A percentile compares a stretch with the other conserved stretches of the same genome.
Evolutionary conservation across 2,113 vertebrate species (phyloP).

Genomic region (Lophotis ruficrista): DNA sequence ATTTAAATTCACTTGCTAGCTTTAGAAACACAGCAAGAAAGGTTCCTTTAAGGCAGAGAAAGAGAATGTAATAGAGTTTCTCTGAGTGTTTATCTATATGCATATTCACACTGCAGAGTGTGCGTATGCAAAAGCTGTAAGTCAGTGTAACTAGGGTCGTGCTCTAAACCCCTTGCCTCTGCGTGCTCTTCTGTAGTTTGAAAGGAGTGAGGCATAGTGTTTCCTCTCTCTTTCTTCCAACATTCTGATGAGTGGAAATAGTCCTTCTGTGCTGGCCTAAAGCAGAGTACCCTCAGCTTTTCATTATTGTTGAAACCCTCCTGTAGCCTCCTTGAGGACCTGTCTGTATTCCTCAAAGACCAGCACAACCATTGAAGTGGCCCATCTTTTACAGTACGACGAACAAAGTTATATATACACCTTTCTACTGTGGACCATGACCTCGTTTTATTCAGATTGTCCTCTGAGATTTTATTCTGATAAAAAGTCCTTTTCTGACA

Average conservation of each 20-base stretch:
- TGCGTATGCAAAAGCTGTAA: accelerated
- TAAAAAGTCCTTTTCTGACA: not conserved
- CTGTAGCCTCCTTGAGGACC: not conserved
- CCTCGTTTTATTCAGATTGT: not conserved
- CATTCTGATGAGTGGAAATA: not conserved
- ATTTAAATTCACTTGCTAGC: not conserved
- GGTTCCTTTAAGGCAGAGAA: not conserved
- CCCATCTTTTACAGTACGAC: not conserved
- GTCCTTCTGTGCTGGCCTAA: not conserved
- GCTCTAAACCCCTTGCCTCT: not conserved
- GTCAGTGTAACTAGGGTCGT: not conserved
- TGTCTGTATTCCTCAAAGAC: not conserved
- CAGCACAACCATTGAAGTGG: not conserved
- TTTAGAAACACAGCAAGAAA: not conserved
- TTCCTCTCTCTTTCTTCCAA: not conserved
- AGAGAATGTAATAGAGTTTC: not conserved
- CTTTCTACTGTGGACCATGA: not conserved
- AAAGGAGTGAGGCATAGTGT: not conserved
- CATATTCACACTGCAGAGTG: not conserved
- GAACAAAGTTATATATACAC: not conserved
- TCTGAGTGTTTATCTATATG: not conserved
- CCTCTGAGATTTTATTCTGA: not conserved
- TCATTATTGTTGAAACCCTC: not conserved
- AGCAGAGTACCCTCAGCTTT: not conserved
- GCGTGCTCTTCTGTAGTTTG: not conserved